phyloP scores from a whole-genome alignment of 2,888 invertebrate genomes.

The Ametastegia equiseti region DNA sequence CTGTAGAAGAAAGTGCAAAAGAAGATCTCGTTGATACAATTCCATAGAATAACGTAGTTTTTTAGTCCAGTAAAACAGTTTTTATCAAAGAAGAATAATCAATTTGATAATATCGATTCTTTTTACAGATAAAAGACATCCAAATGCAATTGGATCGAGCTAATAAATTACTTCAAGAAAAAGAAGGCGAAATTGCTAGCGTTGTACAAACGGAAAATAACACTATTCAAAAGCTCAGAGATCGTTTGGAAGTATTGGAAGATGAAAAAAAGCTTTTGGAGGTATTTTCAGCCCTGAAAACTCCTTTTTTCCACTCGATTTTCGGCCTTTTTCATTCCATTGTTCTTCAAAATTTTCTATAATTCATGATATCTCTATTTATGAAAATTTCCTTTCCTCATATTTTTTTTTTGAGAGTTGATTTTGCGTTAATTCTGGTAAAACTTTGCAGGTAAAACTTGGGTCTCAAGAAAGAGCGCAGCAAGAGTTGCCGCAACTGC shows the following conservation, averaged over 20 bases:
- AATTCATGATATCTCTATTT: neutral
- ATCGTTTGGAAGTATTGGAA: slow-evolving; percentile 68
- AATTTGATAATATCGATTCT: too few relatives aligned
- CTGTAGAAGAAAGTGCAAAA: neutral
- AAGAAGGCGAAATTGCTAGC: slow-evolving; percentile 72
- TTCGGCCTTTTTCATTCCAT: too few relatives aligned
- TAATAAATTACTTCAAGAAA: slow-evolving; percentile 72
- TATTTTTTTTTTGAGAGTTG: slow-evolving; percentile 13
- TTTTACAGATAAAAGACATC: slow-evolving; percentile 70
- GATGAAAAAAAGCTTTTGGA: slow-evolving; percentile 72
- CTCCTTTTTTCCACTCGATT: too few relatives aligned
- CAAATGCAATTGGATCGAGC: slow-evolving; percentile 73
- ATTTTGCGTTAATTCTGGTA: neutral
- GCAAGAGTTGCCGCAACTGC: slow-evolving; percentile 78
- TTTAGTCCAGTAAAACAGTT: too few relatives aligned
- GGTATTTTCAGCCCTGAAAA: slow-evolving; percentile 56
- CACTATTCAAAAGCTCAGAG: slow-evolving; percentile 70
- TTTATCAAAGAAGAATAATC: too few relatives aligned
- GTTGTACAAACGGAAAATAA: slow-evolving; percentile 69
- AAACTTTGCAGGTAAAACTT: slow-evolving; percentile 62
- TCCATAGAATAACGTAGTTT: too few relatives aligned
- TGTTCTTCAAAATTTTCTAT: neutral
- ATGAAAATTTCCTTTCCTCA: slow-evolving; percentile 36
- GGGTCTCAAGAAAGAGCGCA: slow-evolving; percentile 68
- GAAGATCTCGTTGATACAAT: too few relatives aligned